Evolutionary conservation across 2,113 vertebrate species (phyloP), one percentile per base, ranked within the genome.

Genomic region (Melanocharis versteri): DNA sequence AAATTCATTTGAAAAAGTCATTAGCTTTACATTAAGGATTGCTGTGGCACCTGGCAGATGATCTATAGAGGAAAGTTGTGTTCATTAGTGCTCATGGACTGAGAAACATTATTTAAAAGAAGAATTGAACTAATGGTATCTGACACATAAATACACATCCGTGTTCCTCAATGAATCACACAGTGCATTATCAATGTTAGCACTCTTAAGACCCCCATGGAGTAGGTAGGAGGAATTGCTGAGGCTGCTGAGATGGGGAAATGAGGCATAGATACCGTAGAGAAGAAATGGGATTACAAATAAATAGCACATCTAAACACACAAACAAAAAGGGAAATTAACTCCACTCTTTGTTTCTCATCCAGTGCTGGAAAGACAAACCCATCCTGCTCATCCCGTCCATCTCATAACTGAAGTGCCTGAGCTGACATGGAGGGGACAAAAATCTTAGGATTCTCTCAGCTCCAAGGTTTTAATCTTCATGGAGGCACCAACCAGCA

Each of bases 11-110:
- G 79, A 51, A 95, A 77, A 90, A 73, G 66, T 37, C 90, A 73
- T 96, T 95, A 96, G 54, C 75, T 90, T 93, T 95, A 70, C 82
- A 91, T 96, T 96, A 93, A 91, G 62, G 56, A 86, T 91, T 1
- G 2, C 82, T 91, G 62, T 90, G 82, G 87, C 50, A 73, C 81
- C 87, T 87, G 85, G 87, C 42, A 86, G 89, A 88, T 77, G 87
- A 97, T 80, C 81, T 94, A 40, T 47, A 79, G 85, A 57, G 20
- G 17, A 44, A 82, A 83, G 62, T 65, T 66, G 42, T 73, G 35
- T 85, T 90, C 15, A 85, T 69, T 83, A 90, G 39, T 60, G 79
- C 37, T 86, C 26, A 80, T 18, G 86, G 76, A 37, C 65, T 83
- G 71, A 88, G 85, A 90, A 95, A 62, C 35, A 47, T 80, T 86